Base-by-base conservation (phyloP, 2,797 vertebrate genomes). In the Sciurus vulgaris region DNA sequence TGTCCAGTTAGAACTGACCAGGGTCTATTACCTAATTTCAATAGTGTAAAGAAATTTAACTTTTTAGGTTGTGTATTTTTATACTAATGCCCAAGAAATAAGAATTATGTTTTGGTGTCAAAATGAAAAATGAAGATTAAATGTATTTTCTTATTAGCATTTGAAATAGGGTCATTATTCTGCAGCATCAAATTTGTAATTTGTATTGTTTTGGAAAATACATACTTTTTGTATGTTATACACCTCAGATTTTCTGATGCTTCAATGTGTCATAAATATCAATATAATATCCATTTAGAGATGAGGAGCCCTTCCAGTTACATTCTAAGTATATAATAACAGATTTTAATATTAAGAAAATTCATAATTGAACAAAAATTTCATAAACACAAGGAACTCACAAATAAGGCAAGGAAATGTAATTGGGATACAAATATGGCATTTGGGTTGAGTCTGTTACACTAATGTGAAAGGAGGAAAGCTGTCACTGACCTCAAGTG, bases 1-100 rank as follows among this genome's bases (percentile, higher is more conserved):
- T 79, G 5, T 79, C 51, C 49, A 73, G 18, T 79, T 79, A 82
- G 18, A 95, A 93, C 54, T 18, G 33, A 4, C 44, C 3, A 61
- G 47, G 84, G 93, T 59, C 12, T 1, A n/a, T 20, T 7, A 44
- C 5, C 30, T 96, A 3, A 81, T 87, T 87, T 93, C 28, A n/a
- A 5, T 5, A 87, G 38, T 4, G 11, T 78, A 44, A 2, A 67
- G 28, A 95, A 38, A 35, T 20, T 94, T 26, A 20, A 59, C 15
- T 26, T 93, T 61, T 14, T 24, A 83, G 7, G 24, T 54, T 3
- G 56, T 13, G 94, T 91, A 4, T 88, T 10, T 17, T 17, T 77
- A 59, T 92, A n/a, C n/a, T 83, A 77, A 33, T 89, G 44, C 49
- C 12, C 44, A 93, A 89, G 35, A 95, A 82, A 91, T 41, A 88